Evolutionary conservation across 2,113 vertebrate genomes (phyloP), one percentile per base, ranked within the genome.

Genomic region (Rhinoptilus africanus): DNA sequence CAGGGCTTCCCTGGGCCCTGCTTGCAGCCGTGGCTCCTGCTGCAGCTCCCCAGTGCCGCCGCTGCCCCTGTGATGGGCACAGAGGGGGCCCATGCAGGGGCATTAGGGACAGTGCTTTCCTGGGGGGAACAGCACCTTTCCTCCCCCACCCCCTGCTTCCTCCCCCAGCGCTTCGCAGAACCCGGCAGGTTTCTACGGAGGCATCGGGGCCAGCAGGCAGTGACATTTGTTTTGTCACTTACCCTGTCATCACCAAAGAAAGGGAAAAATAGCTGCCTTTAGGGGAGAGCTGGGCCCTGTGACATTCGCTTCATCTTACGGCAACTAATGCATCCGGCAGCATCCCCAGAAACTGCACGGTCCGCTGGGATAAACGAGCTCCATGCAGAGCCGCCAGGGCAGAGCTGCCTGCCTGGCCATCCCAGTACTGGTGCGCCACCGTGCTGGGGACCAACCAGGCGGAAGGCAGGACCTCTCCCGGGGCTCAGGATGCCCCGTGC

Each of bases 161-260:
- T 43, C 68, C 20, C 34, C 13, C 21, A 6, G 39, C 0, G 0
- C 43, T 28, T 11, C 21, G 12, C 4, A 3, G 63, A 43, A 59
- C 57, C 85, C 4, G 0, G 47, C 80, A 74, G 72, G 24, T 91
- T 95, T 81, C 81, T 28, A 50, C 60, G 43, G 64, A 94, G 64
- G 73, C 45, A 1, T 18, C 2, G 3, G 34, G 73, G 68, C 88
- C 77, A 89, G 81, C 32, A 3, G 88, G 81, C 88, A 72, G 74
- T 89, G 90, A 85, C 90, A 88, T 95, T 97, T 93, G 73, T 96
- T 95, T 94, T 94, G 93, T 95, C 90, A 89, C 89, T 96, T 93
- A 85, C 0, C 6, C 77, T 82, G 90, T 67, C 23, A 4, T 85
- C 81, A 56, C 96, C 73, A n/a, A n/a, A 57, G 34, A 51, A 27